Evolutionary conservation across 2,888 invertebrate species (phyloP).

Genomic region (Athalia circularis): DNA sequence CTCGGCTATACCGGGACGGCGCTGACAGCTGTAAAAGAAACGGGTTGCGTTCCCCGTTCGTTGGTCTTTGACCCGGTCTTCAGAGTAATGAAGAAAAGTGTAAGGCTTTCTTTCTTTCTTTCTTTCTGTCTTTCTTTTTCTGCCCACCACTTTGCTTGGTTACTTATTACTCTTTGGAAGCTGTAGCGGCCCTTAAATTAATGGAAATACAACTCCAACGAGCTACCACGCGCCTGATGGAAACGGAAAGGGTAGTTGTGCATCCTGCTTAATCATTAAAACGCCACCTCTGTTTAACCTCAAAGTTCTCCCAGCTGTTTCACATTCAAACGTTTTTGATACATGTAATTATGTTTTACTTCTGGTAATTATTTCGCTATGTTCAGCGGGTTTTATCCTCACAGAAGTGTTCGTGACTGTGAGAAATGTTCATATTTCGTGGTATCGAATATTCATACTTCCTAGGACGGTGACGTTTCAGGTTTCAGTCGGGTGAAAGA

Average conservation of each 20-base stretch:
- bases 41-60: no score
- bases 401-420: background rate
- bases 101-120: constrained; percentile 47
- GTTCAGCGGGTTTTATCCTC: background rate
- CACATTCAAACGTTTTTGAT: no score
- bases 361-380: no score
- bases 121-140: constrained; percentile 41
- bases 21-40: no score
- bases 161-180: no score
- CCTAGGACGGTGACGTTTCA: background rate
- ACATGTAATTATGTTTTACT: no score
- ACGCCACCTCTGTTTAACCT: background rate
- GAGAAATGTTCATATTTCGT: background rate
- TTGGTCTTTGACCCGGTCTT: no score
- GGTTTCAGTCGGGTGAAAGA: constrained; percentile 9
- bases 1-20: no score
- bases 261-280: background rate
- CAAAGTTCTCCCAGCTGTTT: no score
- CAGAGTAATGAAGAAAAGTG: constrained; percentile 23
- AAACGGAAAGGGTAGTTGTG: background rate
- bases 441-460: background rate
- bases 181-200: background rate
- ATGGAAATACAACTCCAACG: background rate
- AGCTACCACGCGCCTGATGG: background rate
- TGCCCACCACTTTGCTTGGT: background rate